These are phyloP conservation scores for Hippoglossus hippoglossus DNA, from an alignment of 2,797 vertebrate genomes.

Conservation along the genomic window DNA sequence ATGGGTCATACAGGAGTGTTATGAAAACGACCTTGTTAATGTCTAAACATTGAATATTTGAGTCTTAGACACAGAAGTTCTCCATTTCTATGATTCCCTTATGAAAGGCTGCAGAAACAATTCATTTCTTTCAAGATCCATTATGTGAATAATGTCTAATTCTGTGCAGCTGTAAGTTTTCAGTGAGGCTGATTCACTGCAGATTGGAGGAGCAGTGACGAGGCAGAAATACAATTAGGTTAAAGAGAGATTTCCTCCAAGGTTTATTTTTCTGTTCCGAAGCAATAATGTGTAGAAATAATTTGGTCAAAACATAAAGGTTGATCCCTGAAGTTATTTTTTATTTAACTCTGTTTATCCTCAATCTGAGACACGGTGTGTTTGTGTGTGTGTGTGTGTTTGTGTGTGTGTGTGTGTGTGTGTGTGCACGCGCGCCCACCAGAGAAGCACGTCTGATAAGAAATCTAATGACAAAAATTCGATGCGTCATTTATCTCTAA, in stretches of 20 bases:
- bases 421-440: slow-evolving; percentile 28
- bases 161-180: neutral
- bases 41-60: slow-evolving; percentile 6
- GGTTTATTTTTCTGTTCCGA: neutral
- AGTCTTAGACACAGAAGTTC: neutral
- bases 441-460: slow-evolving; percentile 30
- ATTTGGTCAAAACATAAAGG: no score
- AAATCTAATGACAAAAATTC: slow-evolving; percentile 51
- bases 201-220: slow-evolving; percentile 6
- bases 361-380: no score
- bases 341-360: no score
- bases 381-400: slow-evolving; percentile 1
- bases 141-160: slow-evolving; percentile 22
- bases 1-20: no score
- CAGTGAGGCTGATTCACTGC: neutral
- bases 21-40: no score
- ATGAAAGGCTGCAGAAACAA: neutral
- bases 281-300: no score
- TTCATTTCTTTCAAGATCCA: slow-evolving; percentile 13
- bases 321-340: neutral
- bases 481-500: slow-evolving; percentile 54
- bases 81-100: no score
- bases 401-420: slow-evolving; percentile 5
- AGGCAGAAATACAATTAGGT: neutral
- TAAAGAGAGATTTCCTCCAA: neutral